These are phyloP conservation scores for Helleia helle DNA, from an alignment of 2,888 invertebrate species.

Conservation along the genomic window DNA sequence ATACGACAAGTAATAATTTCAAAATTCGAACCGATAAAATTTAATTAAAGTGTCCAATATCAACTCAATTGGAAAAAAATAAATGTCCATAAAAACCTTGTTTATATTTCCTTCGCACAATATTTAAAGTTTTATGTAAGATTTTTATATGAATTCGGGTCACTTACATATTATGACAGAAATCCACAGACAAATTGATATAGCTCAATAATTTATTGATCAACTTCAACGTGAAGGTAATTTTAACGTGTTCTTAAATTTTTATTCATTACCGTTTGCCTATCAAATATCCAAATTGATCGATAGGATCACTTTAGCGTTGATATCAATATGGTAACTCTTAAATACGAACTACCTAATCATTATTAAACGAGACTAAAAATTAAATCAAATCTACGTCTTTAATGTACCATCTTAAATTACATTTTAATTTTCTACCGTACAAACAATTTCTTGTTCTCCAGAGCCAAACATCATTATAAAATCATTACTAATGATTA, in stretches of 20 bases:
- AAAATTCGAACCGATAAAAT: too few relatives aligned
- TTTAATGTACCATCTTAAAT: background rate
- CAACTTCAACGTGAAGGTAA: too few relatives aligned
- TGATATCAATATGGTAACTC: too few relatives aligned
- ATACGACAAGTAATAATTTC: too few relatives aligned
- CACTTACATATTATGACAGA: background rate
- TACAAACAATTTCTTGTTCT: conserved; percentile 7
- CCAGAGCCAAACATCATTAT: conserved; percentile 28
- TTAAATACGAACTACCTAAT: too few relatives aligned
- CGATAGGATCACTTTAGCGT: too few relatives aligned
- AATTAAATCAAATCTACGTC: too few relatives aligned
- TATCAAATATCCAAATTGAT: too few relatives aligned
- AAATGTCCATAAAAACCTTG: background rate
- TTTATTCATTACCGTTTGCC: too few relatives aligned
- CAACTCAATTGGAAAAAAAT: background rate
- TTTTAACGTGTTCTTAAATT: too few relatives aligned
- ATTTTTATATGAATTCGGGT: background rate
- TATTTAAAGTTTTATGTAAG: background rate
- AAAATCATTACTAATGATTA: conserved; percentile 61
- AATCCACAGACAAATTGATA: background rate
- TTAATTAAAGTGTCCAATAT: background rate
- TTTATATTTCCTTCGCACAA: background rate
- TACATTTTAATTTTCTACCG: conserved; percentile 7
- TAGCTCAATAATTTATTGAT: background rate
- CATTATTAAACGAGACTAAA: too few relatives aligned